Conservation (phyloP, 2,888 invertebrate species). For the Caenorhabditis becei region DNA sequence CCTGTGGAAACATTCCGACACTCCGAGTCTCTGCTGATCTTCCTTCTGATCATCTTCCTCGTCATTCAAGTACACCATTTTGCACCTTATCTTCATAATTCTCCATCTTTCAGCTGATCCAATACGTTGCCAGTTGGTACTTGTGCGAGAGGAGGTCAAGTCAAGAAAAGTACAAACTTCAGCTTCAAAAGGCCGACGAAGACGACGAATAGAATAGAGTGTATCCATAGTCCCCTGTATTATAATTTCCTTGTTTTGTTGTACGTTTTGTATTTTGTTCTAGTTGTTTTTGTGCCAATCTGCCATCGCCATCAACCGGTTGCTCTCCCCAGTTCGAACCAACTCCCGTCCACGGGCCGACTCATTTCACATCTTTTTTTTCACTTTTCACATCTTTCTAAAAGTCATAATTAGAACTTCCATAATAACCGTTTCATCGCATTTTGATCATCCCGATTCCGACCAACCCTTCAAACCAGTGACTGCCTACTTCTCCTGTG, state of each 20-base stretch:
- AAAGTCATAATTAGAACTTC: constrained; percentile 27
- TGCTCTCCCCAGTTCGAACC: constrained; percentile 35
- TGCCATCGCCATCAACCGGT: constrained; percentile 38
- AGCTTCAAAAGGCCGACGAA: constrained; percentile 59
- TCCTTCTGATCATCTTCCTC: constrained; percentile 39
- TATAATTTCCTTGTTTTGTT: constrained; percentile 5
- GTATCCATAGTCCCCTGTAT: constrained; percentile 10
- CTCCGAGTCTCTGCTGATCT: constrained; percentile 54
- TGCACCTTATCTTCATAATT: background rate
- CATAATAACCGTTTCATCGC: constrained; percentile 31
- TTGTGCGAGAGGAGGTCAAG: constrained; percentile 59
- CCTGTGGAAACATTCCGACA: constrained; percentile 49
- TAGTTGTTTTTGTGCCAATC: constrained; percentile 57
- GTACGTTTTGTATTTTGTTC: constrained; percentile 13
- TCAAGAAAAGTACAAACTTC: constrained; percentile 59
- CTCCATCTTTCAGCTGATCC: constrained; percentile 40
- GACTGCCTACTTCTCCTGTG: constrained; percentile 17
- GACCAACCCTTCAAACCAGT: background rate
- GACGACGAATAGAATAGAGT: constrained; percentile 47
- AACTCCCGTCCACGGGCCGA: constrained; percentile 27
- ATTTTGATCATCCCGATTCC: constrained; percentile 20
- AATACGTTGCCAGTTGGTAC: constrained; percentile 52
- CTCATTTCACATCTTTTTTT: background rate
- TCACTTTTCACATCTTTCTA: constrained; percentile 12
- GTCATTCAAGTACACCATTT: constrained; percentile 40